A percentile compares a stretch with the other conserved stretches of the same genome.
Conservation (phyloP, 2,888 invertebrate genomes). For the Drymonia ruficornis region DNA sequence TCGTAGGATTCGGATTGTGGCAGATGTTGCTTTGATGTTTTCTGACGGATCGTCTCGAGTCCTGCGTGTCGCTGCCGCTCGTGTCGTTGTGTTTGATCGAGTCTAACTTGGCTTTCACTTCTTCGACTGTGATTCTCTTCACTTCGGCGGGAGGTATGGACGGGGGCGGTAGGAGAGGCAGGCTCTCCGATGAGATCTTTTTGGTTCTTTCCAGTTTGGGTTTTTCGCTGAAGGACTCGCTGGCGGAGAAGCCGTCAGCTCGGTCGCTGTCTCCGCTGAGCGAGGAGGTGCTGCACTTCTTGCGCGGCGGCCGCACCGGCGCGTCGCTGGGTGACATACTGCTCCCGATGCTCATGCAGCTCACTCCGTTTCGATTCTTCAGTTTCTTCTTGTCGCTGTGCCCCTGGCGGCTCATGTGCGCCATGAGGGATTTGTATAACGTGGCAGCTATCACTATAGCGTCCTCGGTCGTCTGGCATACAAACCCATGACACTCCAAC, state of each 20-base stretch:
- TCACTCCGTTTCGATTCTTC: constrained; percentile 90
- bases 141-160: constrained; percentile 64
- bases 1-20: constrained; percentile 46
- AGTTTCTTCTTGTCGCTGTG: constrained; percentile 83
- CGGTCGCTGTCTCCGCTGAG: constrained; percentile 86
- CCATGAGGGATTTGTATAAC: constrained; percentile 94
- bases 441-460: constrained; percentile 96
- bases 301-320: constrained; percentile 90
- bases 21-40: constrained; percentile 43
- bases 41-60: constrained; percentile 75
- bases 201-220: constrained; percentile 82
- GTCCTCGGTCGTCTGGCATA: constrained; percentile 95
- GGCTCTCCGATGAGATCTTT: constrained; percentile 82
- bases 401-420: constrained; percentile 88
- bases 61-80: constrained; percentile 80
- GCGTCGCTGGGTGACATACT: constrained; percentile 79
- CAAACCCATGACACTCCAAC: constrained; percentile 95
- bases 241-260: constrained; percentile 78
- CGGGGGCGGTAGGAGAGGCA: constrained; percentile 79
- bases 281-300: constrained; percentile 89
- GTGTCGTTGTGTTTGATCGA: constrained; percentile 74
- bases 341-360: constrained; percentile 90
- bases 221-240: constrained; percentile 77
- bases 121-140: constrained; percentile 78
- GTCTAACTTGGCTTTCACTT: constrained; percentile 85